Conservation (phyloP, 2,797 vertebrate species). For the Anabas testudineus region DNA sequence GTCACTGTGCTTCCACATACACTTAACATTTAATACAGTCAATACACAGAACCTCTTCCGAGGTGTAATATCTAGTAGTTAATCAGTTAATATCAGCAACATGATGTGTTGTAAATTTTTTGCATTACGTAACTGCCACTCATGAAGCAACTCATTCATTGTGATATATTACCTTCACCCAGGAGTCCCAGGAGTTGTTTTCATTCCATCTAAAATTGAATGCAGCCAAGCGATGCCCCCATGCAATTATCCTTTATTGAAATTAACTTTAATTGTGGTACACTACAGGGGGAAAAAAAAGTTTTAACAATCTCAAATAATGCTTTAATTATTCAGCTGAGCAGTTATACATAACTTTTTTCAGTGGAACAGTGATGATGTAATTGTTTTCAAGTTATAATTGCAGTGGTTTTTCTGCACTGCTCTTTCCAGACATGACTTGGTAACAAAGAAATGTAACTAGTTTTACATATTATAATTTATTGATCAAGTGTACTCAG, state of each 20-base stretch:
- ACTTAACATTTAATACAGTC: background rate
- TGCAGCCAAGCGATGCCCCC: constrained; percentile 5
- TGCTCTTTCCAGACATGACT: background rate
- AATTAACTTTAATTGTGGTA: constrained; percentile 7
- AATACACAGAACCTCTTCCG: background rate
- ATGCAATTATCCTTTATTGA: constrained; percentile 1
- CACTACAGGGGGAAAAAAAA: constrained; percentile 1
- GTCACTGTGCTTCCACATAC: background rate
- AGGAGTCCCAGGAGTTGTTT: constrained; percentile 4
- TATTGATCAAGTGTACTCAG: background rate
- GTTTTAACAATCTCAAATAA: constrained; percentile 4
- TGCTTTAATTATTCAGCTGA: background rate
- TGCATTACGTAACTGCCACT: background rate
- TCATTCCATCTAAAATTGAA: background rate
- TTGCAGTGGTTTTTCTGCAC: background rate
- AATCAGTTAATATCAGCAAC: background rate
- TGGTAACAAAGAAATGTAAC: background rate
- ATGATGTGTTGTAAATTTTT: background rate
- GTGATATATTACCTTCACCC: constrained; percentile 8
- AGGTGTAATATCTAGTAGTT: background rate
- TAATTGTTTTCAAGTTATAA: background rate
- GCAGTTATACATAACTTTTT: background rate
- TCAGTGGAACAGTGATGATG: background rate
- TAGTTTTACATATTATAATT: background rate
- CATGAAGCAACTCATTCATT: background rate